Percentiles rank a stretch among this genome's conserved stretches.
phyloP scores from a whole-genome alignment of 2,888 invertebrate genomes.

The Anorthoa munda region DNA sequence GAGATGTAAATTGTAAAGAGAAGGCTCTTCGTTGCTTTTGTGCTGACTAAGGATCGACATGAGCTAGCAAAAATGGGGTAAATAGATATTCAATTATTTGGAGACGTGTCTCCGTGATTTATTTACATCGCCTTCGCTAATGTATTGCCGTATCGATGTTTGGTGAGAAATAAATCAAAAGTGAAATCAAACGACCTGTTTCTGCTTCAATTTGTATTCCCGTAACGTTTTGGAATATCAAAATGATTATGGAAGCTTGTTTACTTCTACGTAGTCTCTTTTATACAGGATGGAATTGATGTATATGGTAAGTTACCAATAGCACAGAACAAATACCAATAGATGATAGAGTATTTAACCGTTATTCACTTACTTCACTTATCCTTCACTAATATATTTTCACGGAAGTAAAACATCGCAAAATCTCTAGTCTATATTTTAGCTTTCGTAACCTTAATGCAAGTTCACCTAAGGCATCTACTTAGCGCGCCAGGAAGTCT shows the following conservation, averaged over 20 bases:
- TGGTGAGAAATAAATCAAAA: constrained; percentile 37
- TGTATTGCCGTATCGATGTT: constrained; percentile 38
- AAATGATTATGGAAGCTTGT: not conserved
- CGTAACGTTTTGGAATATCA: not conserved
- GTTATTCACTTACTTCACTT: too few relatives aligned
- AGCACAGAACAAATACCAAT: too few relatives aligned
- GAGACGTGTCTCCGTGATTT: too few relatives aligned
- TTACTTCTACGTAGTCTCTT: not conserved
- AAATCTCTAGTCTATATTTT: not conserved
- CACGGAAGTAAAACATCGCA: not conserved
- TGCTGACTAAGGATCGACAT: too few relatives aligned
- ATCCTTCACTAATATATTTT: not conserved
- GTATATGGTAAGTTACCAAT: too few relatives aligned
- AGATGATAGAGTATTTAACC: too few relatives aligned
- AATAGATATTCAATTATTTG: too few relatives aligned
- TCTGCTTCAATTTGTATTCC: constrained; percentile 19
- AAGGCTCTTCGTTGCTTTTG: too few relatives aligned
- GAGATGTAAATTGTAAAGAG: too few relatives aligned
- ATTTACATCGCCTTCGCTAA: constrained; percentile 37
- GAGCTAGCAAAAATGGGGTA: too few relatives aligned
- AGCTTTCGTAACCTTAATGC: constrained; percentile 22
- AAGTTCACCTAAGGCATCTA: constrained; percentile 2
- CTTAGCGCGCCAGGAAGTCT: constrained; percentile 24
- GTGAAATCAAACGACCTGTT: constrained; percentile 7
- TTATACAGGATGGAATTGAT: not conserved